Evolutionary conservation across 2,797 vertebrate species (phyloP).

Genomic region (Pristis pectinata): DNA sequence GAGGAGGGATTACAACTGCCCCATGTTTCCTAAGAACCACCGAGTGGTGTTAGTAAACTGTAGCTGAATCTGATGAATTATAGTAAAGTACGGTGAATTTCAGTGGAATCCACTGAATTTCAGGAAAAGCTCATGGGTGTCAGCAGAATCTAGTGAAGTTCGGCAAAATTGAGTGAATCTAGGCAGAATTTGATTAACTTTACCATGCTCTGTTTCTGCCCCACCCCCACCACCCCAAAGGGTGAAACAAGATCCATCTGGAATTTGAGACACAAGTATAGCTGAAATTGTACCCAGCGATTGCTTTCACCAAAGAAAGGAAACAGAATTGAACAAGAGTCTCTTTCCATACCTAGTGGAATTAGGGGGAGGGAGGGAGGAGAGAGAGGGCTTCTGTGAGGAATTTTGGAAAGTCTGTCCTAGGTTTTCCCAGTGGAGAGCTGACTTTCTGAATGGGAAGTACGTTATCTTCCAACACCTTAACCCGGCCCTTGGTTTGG

Average conservation of each 20-base stretch:
- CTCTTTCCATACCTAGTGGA: conserved; percentile 3
- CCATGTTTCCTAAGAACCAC: background rate
- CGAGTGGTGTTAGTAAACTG: background rate
- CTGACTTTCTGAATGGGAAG: background rate
- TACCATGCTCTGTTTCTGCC: background rate
- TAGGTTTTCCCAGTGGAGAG: background rate
- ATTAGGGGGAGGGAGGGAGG: background rate
- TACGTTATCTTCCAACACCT: background rate
- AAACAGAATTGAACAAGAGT: background rate
- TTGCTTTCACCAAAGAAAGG: background rate
- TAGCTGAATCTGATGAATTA: background rate
- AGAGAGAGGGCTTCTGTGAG: background rate
- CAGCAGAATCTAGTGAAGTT: background rate
- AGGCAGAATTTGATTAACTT: background rate
- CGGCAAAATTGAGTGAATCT: background rate
- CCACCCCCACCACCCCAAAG: too few relatives aligned
- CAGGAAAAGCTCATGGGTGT: background rate
- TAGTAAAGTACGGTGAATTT: background rate
- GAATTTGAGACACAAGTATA: background rate
- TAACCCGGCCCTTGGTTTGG: background rate
- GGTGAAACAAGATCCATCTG: background rate
- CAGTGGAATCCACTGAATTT: background rate
- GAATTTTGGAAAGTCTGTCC: background rate
- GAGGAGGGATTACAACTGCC: background rate
- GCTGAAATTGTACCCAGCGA: background rate